phyloP scores from a whole-genome alignment of 2,888 invertebrate species.

The Xestia c-nigrum region DNA sequence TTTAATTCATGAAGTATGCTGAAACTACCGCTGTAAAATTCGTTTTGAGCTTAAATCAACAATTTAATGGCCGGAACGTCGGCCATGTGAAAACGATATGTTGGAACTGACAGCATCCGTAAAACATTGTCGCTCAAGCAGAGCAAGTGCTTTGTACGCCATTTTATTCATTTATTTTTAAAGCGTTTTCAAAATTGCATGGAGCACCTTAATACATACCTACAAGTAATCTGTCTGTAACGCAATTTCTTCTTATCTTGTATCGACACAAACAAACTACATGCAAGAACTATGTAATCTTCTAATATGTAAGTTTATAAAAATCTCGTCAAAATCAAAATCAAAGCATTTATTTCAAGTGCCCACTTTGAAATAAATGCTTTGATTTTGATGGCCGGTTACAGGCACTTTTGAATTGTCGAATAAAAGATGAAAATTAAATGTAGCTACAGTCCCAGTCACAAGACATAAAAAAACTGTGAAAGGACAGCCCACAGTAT shows the following conservation, averaged over 20 bases:
- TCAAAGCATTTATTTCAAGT: too few species aligned
- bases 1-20: conserved; percentile 1
- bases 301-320: too few species aligned
- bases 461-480: too few species aligned
- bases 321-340: too few species aligned
- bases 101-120: conserved; percentile 49
- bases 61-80: conserved; percentile 11
- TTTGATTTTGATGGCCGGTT: too few species aligned
- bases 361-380: too few species aligned
- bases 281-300: too few species aligned
- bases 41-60: conserved; percentile 11
- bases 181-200: not conserved
- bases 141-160: conserved; percentile 28
- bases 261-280: not conserved
- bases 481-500: too few species aligned
- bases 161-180: conserved; percentile 35
- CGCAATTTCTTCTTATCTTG: not conserved
- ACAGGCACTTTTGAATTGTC: too few species aligned
- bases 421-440: too few species aligned
- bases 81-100: conserved; percentile 45
- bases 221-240: too few species aligned
- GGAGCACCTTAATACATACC: not conserved
- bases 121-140: conserved; percentile 38
- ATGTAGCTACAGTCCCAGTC: too few species aligned
- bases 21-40: not conserved